A percentile compares a stretch with the other conserved stretches of the same genome.
Conservation (phyloP, 2,797 vertebrate genomes). For the Tenualosa thibaudeaui region DNA sequence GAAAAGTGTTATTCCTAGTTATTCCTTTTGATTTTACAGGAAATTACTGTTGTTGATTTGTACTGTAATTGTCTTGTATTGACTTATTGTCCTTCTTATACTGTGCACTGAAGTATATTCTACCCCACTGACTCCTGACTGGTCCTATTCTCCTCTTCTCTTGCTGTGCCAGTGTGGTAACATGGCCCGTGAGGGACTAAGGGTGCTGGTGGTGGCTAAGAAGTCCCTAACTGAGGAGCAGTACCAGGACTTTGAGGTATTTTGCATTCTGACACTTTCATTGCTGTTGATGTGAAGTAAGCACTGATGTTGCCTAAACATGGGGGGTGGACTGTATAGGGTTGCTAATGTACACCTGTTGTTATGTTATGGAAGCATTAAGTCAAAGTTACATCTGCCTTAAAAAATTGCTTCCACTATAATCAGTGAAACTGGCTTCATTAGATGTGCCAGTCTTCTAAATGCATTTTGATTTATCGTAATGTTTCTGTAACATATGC, state of each 20-base stretch:
- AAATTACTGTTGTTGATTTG: not conserved
- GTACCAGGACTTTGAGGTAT: constrained; percentile 96
- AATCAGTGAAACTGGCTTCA: no score
- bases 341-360: not conserved
- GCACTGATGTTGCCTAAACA: not conserved
- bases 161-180: constrained; percentile 86
- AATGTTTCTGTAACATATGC: no score
- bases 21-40: not conserved
- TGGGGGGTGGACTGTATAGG: not conserved
- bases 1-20: not conserved
- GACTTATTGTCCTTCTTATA: not conserved
- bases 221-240: constrained; percentile 96
- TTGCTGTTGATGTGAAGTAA: not conserved
- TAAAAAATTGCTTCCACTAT: no score
- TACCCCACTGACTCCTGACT: no score
- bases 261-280: not conserved
- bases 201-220: constrained; percentile 95
- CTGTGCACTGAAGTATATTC: not conserved
- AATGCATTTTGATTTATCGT: not conserved
- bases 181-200: constrained; percentile 95
- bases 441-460: no score
- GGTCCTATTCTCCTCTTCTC: not conserved
- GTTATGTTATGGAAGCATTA: no score
- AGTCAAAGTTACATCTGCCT: no score
- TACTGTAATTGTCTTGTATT: not conserved